A percentile compares a stretch with the other conserved stretches of the same genome.
phyloP scores from a whole-genome alignment of 2,888 invertebrate genomes.

The Troglohyphantes excavatus region DNA sequence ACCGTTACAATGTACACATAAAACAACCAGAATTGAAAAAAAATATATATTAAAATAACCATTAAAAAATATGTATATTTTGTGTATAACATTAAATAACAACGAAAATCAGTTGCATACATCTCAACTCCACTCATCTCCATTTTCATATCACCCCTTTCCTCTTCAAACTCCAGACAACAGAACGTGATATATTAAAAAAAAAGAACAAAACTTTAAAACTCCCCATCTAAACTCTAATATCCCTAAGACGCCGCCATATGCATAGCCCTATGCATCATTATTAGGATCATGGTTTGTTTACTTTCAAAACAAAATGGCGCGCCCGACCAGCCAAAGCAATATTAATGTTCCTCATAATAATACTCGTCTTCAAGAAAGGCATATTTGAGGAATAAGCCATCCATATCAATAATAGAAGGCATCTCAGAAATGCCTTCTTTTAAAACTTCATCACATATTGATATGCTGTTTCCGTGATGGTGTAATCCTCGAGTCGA shows the following conservation, averaged over 20 bases:
- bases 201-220: neutral
- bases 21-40: no score
- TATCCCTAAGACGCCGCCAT: neutral
- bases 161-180: neutral
- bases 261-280: slow-evolving; percentile 11
- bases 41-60: no score
- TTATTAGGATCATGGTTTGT: slow-evolving; percentile 22
- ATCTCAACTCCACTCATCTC: no score
- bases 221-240: neutral
- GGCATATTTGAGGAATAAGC: slow-evolving; percentile 25
- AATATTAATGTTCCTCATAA: slow-evolving; percentile 62
- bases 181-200: neutral
- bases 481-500: slow-evolving; percentile 2
- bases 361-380: neutral
- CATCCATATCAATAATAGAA: slow-evolving; percentile 50
- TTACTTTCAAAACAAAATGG: slow-evolving; percentile 29
- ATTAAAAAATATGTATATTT: no score
- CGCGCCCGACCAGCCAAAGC: neutral
- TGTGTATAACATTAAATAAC: no score
- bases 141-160: neutral
- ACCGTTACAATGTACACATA: no score
- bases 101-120: no score
- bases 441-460: slow-evolving; percentile 61
- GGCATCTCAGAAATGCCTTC: slow-evolving; percentile 15
- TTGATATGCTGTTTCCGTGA: slow-evolving; percentile 33